A percentile compares a stretch with the other conserved stretches of the same genome.
These are phyloP conservation scores for Typhlomys cinereus DNA, from an alignment of 2,113 vertebrate species.

Conservation along the genomic window DNA sequence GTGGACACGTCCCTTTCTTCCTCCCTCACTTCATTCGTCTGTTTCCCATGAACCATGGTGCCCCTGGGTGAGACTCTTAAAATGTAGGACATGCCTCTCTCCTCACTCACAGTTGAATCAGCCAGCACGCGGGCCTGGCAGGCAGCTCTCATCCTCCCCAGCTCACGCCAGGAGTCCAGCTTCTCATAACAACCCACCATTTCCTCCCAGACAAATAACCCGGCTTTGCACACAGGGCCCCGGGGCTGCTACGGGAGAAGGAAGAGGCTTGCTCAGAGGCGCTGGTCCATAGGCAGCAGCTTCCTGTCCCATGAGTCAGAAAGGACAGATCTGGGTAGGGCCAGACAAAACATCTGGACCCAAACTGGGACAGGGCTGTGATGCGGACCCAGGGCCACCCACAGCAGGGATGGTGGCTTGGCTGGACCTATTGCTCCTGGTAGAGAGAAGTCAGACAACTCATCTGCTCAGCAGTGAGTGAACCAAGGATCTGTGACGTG, in stretches of 20 bases:
- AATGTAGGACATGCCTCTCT: background rate
- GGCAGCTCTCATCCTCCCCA: background rate
- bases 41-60: background rate
- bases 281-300: background rate
- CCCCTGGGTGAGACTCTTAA: background rate
- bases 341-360: conserved; percentile 57
- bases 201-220: background rate
- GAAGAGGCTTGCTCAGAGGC: background rate
- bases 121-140: background rate
- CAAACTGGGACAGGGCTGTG: background rate
- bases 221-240: background rate
- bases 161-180: background rate
- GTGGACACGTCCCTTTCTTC: background rate
- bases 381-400: background rate
- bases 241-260: background rate
- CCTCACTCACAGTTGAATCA: background rate
- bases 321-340: conserved; percentile 40
- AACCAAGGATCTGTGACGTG: rapidly evolving
- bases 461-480: background rate
- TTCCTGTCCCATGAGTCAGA: conserved; percentile 65
- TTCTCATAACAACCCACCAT: background rate
- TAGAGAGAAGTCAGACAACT: background rate
- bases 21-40: background rate
- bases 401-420: background rate
- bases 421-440: rapidly evolving